These are phyloP conservation scores for Holothuria scabra DNA, from an alignment of 53 echinoderm and acorn worm species.

Conservation along the genomic window DNA sequence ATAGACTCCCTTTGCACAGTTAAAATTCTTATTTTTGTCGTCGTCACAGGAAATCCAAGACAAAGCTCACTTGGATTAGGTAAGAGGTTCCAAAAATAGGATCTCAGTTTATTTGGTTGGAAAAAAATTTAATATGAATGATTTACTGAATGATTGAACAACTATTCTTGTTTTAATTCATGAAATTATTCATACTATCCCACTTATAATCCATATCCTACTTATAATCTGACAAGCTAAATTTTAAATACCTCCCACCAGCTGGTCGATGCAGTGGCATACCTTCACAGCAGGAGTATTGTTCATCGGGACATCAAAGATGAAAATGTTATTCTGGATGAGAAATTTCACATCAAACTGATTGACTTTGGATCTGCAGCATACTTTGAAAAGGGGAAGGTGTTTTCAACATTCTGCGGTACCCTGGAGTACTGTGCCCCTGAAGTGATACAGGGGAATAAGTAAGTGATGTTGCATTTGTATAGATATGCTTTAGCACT, in stretches of 20 bases:
- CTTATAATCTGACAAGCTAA: neutral
- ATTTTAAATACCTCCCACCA: conserved; percentile 34
- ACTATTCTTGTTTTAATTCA: too few species aligned
- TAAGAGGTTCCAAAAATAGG: too few species aligned
- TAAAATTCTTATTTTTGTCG: too few species aligned
- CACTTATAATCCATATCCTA: too few species aligned
- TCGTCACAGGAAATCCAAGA: too few species aligned
- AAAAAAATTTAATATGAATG: too few species aligned
- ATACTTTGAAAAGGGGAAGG: conserved; percentile 73
- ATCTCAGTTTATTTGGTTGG: too few species aligned
- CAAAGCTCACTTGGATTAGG: too few species aligned
- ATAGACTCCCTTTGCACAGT: too few species aligned
- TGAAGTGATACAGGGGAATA: conserved; percentile 96
- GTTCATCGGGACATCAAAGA: conserved; percentile 93
- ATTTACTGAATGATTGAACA: too few species aligned
- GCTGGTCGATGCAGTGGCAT: conserved; percentile 80
- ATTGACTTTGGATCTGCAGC: conserved; percentile 97
- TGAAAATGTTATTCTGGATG: conserved; percentile 92
- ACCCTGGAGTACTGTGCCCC: conserved; percentile 98
- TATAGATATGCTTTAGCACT: too few species aligned
- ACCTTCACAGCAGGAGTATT: conserved; percentile 79
- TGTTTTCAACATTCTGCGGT: conserved; percentile 95
- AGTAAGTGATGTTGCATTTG: conserved; percentile 56
- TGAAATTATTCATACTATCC: too few species aligned
- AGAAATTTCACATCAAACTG: conserved; percentile 82